Percentiles rank a stretch among this genome's conserved stretches.
Conservation (phyloP, 2,888 invertebrate species). For the Branchellion lobata region DNA sequence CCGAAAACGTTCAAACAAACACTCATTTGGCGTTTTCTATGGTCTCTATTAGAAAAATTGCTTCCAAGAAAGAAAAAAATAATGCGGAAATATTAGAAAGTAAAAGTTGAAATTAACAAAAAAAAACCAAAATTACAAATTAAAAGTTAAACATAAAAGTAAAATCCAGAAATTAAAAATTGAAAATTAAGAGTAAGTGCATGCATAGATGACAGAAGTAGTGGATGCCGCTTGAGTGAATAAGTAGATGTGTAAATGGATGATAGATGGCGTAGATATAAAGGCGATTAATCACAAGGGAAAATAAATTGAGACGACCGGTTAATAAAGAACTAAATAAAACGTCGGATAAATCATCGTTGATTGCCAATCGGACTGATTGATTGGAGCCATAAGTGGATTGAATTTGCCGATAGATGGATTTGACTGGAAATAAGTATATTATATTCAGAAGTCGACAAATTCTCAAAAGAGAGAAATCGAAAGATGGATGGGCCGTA, state of each 20-base stretch:
- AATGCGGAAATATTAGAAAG: no score
- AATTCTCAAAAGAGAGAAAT: conserved; percentile 10
- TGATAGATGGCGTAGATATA: not conserved
- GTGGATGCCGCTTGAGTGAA: no score
- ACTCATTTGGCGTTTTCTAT: no score
- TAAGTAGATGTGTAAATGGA: conserved; percentile 11
- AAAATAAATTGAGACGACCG: not conserved
- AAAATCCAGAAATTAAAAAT: no score
- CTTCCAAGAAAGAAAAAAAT: no score
- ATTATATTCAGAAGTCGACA: conserved; percentile 1
- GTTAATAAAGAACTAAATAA: conserved; percentile 20
- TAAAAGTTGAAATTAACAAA: no score
- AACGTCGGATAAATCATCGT: not conserved
- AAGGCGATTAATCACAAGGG: not conserved
- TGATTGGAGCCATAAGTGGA: conserved; percentile 6
- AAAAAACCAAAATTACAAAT: no score
- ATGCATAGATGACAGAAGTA: no score
- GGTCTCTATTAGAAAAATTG: no score
- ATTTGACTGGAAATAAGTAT: conserved; percentile 3
- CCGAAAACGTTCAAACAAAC: no score
- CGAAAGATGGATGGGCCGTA: not conserved
- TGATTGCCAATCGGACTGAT: not conserved
- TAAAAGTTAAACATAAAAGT: no score
- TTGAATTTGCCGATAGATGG: not conserved
- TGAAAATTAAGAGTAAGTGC: no score